phyloP scores from a whole-genome alignment of 2,888 invertebrate genomes.

The Cyrtodaria siliqua region DNA sequence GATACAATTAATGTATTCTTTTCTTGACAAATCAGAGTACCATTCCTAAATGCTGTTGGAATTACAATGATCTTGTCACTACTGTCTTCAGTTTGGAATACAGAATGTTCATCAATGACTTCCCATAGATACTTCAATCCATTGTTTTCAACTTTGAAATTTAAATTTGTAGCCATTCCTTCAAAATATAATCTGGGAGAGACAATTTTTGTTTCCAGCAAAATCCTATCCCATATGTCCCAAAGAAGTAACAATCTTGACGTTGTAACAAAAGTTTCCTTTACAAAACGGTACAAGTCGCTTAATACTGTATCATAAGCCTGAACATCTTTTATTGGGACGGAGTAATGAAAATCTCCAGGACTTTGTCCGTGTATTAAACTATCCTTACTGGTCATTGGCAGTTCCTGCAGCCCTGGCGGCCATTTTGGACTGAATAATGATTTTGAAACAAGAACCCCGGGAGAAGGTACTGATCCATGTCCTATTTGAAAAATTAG shows the following conservation, averaged over 20 bases:
- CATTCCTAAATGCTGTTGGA: constrained; percentile 69
- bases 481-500: constrained; percentile 82
- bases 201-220: constrained; percentile 53
- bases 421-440: constrained; percentile 69
- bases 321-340: constrained; percentile 63
- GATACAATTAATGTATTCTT: constrained; percentile 50
- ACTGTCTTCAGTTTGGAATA: too few species aligned
- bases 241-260: constrained; percentile 79
- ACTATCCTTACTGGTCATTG: constrained; percentile 63
- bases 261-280: constrained; percentile 81
- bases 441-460: constrained; percentile 76
- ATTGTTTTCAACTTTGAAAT: constrained; percentile 69
- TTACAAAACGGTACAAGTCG: constrained; percentile 75
- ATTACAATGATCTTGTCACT: constrained; percentile 22
- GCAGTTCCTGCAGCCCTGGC: constrained; percentile 55
- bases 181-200: constrained; percentile 76
- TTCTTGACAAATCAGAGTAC: constrained; percentile 64
- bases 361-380: constrained; percentile 69
- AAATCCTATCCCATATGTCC: constrained; percentile 81
- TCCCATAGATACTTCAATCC: constrained; percentile 57
- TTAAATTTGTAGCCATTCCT: constrained; percentile 69
- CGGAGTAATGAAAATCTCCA: constrained; percentile 67
- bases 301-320: constrained; percentile 80
- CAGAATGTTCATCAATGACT: neutral
- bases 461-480: constrained; percentile 73